Evolutionary conservation across 1,140 invertebrate genomes (phyloP).

Genomic region (Philotrypesis tridentata): DNA sequence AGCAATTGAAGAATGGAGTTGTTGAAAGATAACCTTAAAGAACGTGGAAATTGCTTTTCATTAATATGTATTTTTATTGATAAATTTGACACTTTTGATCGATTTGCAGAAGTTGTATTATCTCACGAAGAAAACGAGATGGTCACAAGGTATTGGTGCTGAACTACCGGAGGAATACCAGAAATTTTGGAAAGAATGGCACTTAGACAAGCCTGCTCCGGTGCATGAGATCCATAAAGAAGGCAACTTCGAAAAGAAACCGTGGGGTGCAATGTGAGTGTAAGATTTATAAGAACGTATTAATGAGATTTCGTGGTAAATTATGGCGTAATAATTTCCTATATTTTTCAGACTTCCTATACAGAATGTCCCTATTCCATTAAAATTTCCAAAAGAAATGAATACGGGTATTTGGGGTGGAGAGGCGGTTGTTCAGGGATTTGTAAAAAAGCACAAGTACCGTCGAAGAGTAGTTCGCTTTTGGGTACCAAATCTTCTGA

Average conservation of each 20-base stretch:
- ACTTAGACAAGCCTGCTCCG: slow-evolving; percentile 80
- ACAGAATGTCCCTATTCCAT: slow-evolving; percentile 86
- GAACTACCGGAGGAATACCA: slow-evolving; percentile 89
- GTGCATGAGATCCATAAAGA: slow-evolving; percentile 90
- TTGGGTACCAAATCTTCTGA: slow-evolving; percentile 88
- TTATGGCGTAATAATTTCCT: background rate
- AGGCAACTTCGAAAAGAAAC: slow-evolving; percentile 81
- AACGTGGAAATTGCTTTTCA: too few relatives aligned
- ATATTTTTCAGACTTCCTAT: slow-evolving; percentile 75
- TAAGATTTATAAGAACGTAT: background rate
- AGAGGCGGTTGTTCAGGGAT: slow-evolving; percentile 95
- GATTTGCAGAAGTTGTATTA: slow-evolving; percentile 59
- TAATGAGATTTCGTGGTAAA: background rate
- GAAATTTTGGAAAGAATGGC: slow-evolving; percentile 92
- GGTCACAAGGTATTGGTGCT: slow-evolving; percentile 77
- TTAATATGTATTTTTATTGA: background rate
- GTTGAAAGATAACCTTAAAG: too few relatives aligned
- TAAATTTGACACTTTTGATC: background rate
- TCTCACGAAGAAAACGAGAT: slow-evolving; percentile 66
- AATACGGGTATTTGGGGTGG: slow-evolving; percentile 96
- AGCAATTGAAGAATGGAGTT: too few relatives aligned
- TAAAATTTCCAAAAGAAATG: slow-evolving; percentile 86
- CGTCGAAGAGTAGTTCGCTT: slow-evolving; percentile 83
- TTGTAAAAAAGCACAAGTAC: slow-evolving; percentile 79
- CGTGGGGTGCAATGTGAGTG: slow-evolving; percentile 72